A percentile compares a stretch with the other conserved stretches of the same genome.
Conservation (phyloP, 2,113 vertebrate genomes). For the Motacilla alba region DNA sequence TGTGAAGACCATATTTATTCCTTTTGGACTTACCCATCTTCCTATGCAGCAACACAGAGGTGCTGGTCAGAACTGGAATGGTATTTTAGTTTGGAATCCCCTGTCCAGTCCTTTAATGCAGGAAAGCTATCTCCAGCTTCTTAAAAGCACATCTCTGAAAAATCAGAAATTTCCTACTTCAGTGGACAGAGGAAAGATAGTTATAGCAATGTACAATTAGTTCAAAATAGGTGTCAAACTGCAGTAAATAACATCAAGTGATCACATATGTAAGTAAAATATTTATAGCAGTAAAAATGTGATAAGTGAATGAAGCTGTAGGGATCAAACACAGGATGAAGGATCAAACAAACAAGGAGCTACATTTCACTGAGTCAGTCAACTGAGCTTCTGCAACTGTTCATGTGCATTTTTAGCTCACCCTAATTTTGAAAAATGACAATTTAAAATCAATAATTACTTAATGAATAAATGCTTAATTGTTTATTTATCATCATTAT, state of each 20-base stretch:
- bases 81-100: neutral
- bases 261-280: neutral
- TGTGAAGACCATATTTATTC: neutral
- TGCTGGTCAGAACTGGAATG: fast-evolving
- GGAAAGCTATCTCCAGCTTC: neutral
- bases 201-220: neutral
- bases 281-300: neutral
- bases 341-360: neutral
- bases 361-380: neutral
- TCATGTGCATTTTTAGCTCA: neutral
- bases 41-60: neutral
- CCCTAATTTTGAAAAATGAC: neutral
- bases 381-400: neutral
- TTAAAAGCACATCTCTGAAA: neutral
- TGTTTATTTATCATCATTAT: neutral
- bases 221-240: neutral
- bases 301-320: neutral
- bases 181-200: neutral
- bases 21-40: neutral
- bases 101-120: fast-evolving
- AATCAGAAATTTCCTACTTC: neutral
- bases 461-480: neutral
- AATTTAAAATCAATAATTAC: neutral
- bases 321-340: neutral
- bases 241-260: neutral